Conservation (phyloP, 1,140 invertebrate species). For the Drosophila mauritiana region DNA sequence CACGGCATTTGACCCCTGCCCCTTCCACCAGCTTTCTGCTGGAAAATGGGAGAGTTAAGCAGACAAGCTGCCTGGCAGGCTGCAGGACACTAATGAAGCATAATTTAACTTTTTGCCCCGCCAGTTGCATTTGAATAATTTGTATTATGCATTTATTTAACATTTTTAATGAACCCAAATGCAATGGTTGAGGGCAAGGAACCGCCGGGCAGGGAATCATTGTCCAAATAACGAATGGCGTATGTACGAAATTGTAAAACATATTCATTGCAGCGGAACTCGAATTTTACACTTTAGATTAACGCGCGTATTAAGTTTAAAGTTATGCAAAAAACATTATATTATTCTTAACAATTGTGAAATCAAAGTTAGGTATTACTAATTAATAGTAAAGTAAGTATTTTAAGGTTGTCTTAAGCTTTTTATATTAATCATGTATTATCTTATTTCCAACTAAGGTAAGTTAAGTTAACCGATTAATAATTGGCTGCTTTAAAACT, state of each 20-base stretch:
- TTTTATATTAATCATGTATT: conserved; percentile 3
- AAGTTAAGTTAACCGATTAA: conserved; percentile 8
- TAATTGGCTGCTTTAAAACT: conserved; percentile 10
- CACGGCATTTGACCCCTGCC: conserved; percentile 49
- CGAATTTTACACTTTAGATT: background rate
- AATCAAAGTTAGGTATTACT: too few species aligned
- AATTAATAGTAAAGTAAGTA: background rate
- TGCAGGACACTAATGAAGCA: conserved; percentile 76
- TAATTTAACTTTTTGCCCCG: conserved; percentile 70
- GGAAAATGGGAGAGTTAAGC: conserved; percentile 26
- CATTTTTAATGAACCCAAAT: conserved; percentile 71
- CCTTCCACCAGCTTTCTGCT: background rate
- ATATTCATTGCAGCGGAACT: background rate
- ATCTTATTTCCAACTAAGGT: background rate
- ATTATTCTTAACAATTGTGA: too few species aligned
- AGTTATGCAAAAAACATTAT: too few species aligned
- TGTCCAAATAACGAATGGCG: background rate
- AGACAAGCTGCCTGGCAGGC: conserved; percentile 32
- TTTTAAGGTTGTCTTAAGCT: conserved; percentile 14
- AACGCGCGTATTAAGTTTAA: background rate
- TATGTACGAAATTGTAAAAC: background rate
- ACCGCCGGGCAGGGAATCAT: background rate
- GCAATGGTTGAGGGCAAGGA: conserved; percentile 38
- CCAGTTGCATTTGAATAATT: conserved; percentile 68
- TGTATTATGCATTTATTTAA: conserved; percentile 63